These are phyloP conservation scores for Lagodon rhomboides DNA, from an alignment of 2,797 vertebrate species.

Conservation along the genomic window DNA sequence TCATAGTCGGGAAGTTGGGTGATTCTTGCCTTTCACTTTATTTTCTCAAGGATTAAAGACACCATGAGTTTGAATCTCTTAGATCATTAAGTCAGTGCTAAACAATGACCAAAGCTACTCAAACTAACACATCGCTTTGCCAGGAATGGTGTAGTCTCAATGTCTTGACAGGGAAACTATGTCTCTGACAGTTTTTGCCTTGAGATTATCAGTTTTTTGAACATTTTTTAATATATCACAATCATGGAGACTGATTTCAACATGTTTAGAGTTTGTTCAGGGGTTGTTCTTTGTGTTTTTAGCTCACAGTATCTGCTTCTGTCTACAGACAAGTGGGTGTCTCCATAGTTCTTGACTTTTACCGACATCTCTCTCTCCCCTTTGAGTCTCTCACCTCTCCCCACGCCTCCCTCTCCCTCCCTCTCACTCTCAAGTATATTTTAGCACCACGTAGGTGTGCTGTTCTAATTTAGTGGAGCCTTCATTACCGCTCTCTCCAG, in stretches of 20 bases:
- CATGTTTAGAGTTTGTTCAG: background rate
- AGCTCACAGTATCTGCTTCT: slow-evolving; percentile 16
- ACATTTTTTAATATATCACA: background rate
- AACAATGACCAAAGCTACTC: background rate
- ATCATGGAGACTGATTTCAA: background rate
- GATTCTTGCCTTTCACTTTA: background rate
- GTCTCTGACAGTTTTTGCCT: background rate
- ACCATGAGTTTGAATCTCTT: background rate
- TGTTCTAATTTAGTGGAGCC: slow-evolving; percentile 64
- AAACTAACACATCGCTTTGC: background rate
- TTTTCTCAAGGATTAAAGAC: background rate
- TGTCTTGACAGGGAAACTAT: background rate
- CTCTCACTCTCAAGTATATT: slow-evolving; percentile 65
- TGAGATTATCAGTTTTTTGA: background rate
- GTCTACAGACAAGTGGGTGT: slow-evolving; percentile 18
- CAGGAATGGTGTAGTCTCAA: background rate
- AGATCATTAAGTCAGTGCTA: background rate
- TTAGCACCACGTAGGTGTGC: slow-evolving; percentile 66
- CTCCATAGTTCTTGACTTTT: background rate
- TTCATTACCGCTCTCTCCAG: slow-evolving; percentile 59
- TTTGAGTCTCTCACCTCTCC: slow-evolving; percentile 13
- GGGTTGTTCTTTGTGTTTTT: background rate
- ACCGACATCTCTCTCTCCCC: background rate
- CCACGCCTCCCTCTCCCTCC: slow-evolving; percentile 16
- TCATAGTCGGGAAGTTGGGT: background rate